Evolutionary conservation across 2,888 invertebrate genomes (phyloP), one percentile per base, ranked within the genome.

Genomic region (Fabriciana adippe): DNA sequence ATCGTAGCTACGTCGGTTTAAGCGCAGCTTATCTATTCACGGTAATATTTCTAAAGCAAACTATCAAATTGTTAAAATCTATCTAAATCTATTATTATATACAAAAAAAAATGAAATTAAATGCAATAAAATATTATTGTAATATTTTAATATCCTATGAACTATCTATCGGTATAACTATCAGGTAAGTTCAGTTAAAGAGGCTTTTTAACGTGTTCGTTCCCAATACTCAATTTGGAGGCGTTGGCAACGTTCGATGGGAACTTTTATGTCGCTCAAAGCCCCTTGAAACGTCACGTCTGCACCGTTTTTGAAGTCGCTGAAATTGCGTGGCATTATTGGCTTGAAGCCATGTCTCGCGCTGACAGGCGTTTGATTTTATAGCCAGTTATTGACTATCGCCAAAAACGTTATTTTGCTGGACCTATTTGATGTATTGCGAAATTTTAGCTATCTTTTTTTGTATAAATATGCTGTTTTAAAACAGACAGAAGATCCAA

Each of bases 261-360:
- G 55, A 61, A 60, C 50, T 66, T 18, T 66, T 54, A 66, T 66
- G 61, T 66, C 55, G 16, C 21, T 55, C 66, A 60, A 66, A 66
- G 60, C 48, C 65, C 57, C 54, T 66, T 54, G 13, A 60, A 66
- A 53, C 45, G 59, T 65, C 65, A 65, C 53, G 61, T 61, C 51
- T 31, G 51, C 48, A 41, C 41, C 61, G 66, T 60, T 60, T 60
- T 55, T 54, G 60, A 66, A 66, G 66, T 66, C 55, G 21, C 31
- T 48, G n/a, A 61, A 68, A 68, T 68, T 64, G 64, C 64, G 55
- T 63, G n/a, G 55, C 60, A 26, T 60, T 68, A 68, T 68, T 68
- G 68, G 60, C 48, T 54, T 55, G 55, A 45, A 18, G 60, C 55
- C 53, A 53, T 18, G 63, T 47, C 16, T 45, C 21, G 47, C 18